Conservation (phyloP, 2,113 vertebrate species). For the Etheostoma cragini region DNA sequence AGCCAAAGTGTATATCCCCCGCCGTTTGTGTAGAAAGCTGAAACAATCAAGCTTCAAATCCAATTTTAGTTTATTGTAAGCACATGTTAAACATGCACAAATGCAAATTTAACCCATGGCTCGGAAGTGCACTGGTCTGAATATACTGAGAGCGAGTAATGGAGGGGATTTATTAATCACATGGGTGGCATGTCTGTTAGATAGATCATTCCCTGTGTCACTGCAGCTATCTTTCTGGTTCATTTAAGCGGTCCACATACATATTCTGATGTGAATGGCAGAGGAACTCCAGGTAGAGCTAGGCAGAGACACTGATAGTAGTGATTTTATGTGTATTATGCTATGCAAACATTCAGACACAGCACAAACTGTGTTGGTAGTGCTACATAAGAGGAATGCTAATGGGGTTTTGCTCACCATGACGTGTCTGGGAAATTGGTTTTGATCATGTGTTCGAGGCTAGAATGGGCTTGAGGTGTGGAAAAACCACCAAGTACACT, state of each 20-base stretch:
- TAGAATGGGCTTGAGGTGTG: background rate
- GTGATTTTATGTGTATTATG: background rate
- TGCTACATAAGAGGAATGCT: background rate
- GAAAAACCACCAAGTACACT: background rate
- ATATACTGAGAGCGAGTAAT: background rate
- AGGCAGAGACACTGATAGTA: background rate
- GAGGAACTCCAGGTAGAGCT: background rate
- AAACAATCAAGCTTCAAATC: background rate
- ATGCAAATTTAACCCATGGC: background rate
- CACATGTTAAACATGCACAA: background rate
- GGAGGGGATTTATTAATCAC: background rate
- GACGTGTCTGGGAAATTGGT: background rate
- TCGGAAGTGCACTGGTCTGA: background rate
- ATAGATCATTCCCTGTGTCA: background rate
- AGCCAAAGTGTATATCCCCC: conserved; percentile 29
- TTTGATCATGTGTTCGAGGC: background rate
- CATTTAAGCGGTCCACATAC: background rate
- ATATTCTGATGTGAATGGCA: background rate
- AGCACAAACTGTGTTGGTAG: background rate
- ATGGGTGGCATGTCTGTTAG: background rate
- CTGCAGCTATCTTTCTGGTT: background rate
- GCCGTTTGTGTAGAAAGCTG: conserved; percentile 6
- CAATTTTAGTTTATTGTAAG: background rate
- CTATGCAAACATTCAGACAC: background rate
- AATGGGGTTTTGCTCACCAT: no score